phyloP scores from a whole-genome alignment of 2,113 vertebrate genomes.

The Nycticebus coucang region DNA sequence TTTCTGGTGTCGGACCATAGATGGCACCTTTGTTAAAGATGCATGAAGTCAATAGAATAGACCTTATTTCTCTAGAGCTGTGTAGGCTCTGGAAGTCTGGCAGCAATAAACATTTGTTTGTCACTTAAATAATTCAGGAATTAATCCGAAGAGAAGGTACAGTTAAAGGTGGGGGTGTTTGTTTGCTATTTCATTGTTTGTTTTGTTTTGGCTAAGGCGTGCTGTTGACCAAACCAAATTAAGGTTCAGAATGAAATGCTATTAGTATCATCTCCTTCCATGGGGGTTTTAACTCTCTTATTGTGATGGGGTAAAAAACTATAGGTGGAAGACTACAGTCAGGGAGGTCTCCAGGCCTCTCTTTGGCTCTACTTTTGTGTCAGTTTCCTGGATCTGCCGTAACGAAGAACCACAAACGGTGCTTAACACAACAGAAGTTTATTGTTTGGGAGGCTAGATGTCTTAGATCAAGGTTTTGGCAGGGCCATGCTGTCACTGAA shows the following conservation, averaged over 20 bases:
- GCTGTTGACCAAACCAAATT: background rate
- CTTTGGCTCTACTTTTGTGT: background rate
- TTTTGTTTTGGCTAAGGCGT: background rate
- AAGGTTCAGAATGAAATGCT: background rate
- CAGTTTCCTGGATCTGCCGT: background rate
- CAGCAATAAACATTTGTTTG: slow-evolving; percentile 61
- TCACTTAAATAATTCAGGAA: background rate
- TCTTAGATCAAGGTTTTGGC: background rate
- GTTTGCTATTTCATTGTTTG: background rate
- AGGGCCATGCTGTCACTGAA: background rate
- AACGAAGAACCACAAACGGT: background rate
- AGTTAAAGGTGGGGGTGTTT: background rate
- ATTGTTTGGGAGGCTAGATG: background rate
- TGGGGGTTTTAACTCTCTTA: background rate
- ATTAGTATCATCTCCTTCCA: background rate
- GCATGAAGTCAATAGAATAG: slow-evolving; percentile 60
- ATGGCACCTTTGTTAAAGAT: slow-evolving; percentile 79
- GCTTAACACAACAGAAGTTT: background rate
- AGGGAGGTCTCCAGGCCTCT: background rate
- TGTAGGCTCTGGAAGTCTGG: slow-evolving; percentile 30
- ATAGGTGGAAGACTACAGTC: background rate
- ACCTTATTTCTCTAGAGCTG: slow-evolving; percentile 37
- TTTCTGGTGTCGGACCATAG: slow-evolving; percentile 47
- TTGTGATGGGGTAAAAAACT: background rate
- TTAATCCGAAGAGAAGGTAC: slow-evolving; percentile 32